Base-by-base conservation (phyloP, 2,888 invertebrate species). In the Apotomis turbidana region DNA sequence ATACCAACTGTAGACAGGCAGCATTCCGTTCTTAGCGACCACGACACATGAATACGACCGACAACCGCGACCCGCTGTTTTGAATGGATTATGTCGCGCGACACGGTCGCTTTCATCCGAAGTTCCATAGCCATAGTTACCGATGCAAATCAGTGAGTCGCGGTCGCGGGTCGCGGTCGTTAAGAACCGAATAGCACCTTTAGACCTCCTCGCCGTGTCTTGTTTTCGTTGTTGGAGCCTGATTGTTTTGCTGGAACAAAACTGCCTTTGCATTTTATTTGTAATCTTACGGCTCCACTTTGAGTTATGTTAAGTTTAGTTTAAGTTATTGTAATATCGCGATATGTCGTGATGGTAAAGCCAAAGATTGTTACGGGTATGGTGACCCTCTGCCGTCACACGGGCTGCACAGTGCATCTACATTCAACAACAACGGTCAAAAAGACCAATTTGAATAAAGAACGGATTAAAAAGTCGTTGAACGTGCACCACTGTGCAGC, bases 311-410 rank as follows among this genome's bases (percentile, higher is more conserved):
- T 82, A 78, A 80, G 67, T 81, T 80, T 79, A 83, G 66, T 81
- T 82, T 85, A 84, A 80, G 80, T 87, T 87, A 88, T 89, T 81
- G 87, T 90, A 86, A 66, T 83, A 88, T 93, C 93, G 93, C 93
- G 93, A 93, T 81, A 85, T 90, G 87, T 93, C 93, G 93, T 93
- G 93, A 93, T 93, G 93, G 93, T 93, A 90, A 93, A 93, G 93
- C 93, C 93, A 93, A 93, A 93, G 93, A 93, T 92, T 91, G 87
- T 90, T 93, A 93, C 93, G 93, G 93, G 93, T 93, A 93, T 86
- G 93, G 93, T 93, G 93, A 92, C 93, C 93, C 93, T 92, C 91
- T 91, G 93, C 93, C 93, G 93, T 93, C 93, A 93, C 93, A 92
- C 80, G 80, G 87, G 85, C 86, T 85, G 75, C 78, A 87, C 85